Percentiles rank a stretch among this genome's conserved stretches.
phyloP scores from a whole-genome alignment of 2,888 invertebrate species.

The Adineta ricciae region DNA sequence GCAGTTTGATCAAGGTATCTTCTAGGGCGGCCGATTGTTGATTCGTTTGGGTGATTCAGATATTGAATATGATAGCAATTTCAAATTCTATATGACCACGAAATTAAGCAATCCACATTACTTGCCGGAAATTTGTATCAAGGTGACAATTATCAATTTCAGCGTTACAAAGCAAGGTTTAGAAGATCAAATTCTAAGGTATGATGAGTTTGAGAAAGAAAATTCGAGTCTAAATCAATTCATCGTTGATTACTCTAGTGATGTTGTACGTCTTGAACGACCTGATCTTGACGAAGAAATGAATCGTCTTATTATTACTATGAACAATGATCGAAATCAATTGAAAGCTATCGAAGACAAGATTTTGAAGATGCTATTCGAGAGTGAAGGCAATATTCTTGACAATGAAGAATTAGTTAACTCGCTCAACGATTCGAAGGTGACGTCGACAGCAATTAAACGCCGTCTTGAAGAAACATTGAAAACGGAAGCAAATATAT shows the following conservation, averaged over 20 bases:
- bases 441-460: slow-evolving; percentile 49
- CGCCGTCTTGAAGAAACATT: slow-evolving; percentile 49
- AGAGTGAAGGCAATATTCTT: slow-evolving; percentile 51
- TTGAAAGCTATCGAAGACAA: slow-evolving; percentile 50
- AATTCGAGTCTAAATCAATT: background rate
- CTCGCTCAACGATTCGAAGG: slow-evolving; percentile 51
- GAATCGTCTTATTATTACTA: slow-evolving; percentile 49
- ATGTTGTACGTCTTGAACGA: slow-evolving; percentile 49
- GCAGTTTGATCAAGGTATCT: background rate
- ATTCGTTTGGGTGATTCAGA: slow-evolving; percentile 51
- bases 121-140: slow-evolving; percentile 50
- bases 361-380: slow-evolving; percentile 50
- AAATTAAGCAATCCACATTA: slow-evolving; percentile 51
- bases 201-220: too few species aligned
- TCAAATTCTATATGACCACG: slow-evolving; percentile 51
- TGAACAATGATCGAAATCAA: slow-evolving; percentile 50
- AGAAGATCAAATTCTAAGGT: slow-evolving; percentile 47
- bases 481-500: slow-evolving; percentile 49
- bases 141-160: slow-evolving; percentile 51
- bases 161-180: slow-evolving; percentile 49
- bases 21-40: slow-evolving; percentile 46
- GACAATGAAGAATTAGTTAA: slow-evolving; percentile 51
- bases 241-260: slow-evolving; percentile 34
- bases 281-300: slow-evolving; percentile 51
- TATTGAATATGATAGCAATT: slow-evolving; percentile 50